Conservation (phyloP, 2,113 vertebrate genomes). For the Anas platyrhynchos region DNA sequence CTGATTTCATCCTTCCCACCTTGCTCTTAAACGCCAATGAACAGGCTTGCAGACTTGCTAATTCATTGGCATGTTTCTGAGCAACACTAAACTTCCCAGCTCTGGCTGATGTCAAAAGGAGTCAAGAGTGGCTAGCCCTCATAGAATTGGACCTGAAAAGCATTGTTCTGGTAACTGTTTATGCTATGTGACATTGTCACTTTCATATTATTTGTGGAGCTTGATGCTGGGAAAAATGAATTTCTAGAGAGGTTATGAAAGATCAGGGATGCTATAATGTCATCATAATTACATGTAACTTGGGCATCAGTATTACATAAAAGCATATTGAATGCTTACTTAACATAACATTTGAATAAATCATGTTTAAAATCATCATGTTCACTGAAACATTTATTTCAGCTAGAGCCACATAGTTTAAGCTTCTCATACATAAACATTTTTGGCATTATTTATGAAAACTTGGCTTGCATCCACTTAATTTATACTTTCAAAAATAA, state of each 20-base stretch:
- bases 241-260: slow-evolving; percentile 57
- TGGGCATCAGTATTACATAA: slow-evolving; percentile 67
- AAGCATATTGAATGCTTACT: slow-evolving; percentile 67
- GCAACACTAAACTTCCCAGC: neutral
- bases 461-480: slow-evolving; percentile 37
- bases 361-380: slow-evolving; percentile 67
- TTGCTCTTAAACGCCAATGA: neutral
- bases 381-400: slow-evolving; percentile 66
- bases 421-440: slow-evolving; percentile 69
- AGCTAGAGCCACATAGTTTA: slow-evolving; percentile 32
- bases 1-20: neutral
- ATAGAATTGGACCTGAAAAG: slow-evolving; percentile 39
- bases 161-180: slow-evolving; percentile 47
- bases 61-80: slow-evolving; percentile 24
- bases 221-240: slow-evolving; percentile 53
- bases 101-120: slow-evolving; percentile 30
- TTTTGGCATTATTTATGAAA: slow-evolving; percentile 67
- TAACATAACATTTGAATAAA: slow-evolving; percentile 72
- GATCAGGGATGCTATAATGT: slow-evolving; percentile 55
- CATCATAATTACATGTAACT: slow-evolving; percentile 67
- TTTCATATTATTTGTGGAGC: slow-evolving; percentile 38
- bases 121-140: neutral
- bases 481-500: slow-evolving; percentile 53
- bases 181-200: slow-evolving; percentile 59
- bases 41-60: neutral